phyloP scores from a whole-genome alignment of 2,797 vertebrate genomes.

The Myotis pilosus region DNA sequence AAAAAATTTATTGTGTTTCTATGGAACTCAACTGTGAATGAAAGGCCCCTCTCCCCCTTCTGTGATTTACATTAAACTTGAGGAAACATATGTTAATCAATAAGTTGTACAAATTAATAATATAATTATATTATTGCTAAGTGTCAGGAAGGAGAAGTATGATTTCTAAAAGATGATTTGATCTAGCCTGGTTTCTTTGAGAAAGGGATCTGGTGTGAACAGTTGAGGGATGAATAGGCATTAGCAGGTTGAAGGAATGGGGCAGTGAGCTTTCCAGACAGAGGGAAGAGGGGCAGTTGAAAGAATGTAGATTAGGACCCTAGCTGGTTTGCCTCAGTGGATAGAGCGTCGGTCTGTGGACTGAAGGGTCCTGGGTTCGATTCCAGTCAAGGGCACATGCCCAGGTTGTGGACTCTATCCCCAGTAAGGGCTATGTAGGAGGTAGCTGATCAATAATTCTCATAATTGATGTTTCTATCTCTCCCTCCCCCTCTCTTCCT shows the following conservation, averaged over 20 bases:
- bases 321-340: too few species aligned
- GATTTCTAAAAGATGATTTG: neutral
- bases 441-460: too few species aligned
- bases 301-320: neutral
- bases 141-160: neutral
- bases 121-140: neutral
- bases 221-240: neutral
- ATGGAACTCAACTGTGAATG: neutral
- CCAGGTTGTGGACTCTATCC: too few species aligned
- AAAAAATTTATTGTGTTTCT: neutral
- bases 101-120: neutral
- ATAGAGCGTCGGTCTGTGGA: too few species aligned
- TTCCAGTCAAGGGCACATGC: too few species aligned
- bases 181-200: neutral
- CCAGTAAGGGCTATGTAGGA: too few species aligned
- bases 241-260: neutral
- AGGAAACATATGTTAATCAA: neutral
- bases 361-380: too few species aligned
- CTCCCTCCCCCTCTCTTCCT: too few species aligned
- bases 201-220: neutral
- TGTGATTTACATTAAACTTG: neutral
- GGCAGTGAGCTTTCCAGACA: neutral
- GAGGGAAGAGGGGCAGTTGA: neutral
- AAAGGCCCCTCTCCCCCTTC: neutral
- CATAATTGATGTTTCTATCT: too few species aligned